Base-by-base conservation (phyloP, 2,797 vertebrate species). In the Sciurus carolinensis region DNA sequence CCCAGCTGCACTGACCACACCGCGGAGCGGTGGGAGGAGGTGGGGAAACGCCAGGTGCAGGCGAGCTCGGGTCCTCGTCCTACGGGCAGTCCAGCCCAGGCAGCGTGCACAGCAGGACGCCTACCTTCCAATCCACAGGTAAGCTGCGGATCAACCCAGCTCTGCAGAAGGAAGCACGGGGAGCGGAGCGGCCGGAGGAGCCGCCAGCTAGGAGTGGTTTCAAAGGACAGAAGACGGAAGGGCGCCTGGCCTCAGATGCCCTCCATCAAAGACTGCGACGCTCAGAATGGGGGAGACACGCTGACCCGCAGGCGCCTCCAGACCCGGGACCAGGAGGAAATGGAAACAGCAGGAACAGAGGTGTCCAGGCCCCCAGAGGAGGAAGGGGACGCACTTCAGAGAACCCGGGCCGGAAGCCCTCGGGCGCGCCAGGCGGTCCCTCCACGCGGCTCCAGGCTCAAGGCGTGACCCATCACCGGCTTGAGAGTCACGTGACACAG, bases 191-290 rank as follows among this genome's bases (percentile, higher is more conserved):
- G 57, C 73, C 6, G 26, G 50, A 9, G 90, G 69, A 54, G 13
- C 17, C 64, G 76, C 92, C 75, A 69, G 44, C 66, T 33, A 52
- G 86, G n/a, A 91, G 39, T 64, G 67, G 50, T 59, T 79, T 95
- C 87, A 82, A 97, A 95, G 69, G 87, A 54, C 50, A 73, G 67
- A 50, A 67, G 39, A 39, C 39, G 39, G 39, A 39, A 39, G 39
- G 39, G 39, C 39, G 39, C 39, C 39, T 5, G 3, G 39, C 39
- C 39, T 39, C 39, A 39, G 39, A 39, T 39, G 39, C 39, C 39
- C 39, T 39, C 39, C 39, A 39, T 39, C 39, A 39, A 39, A 39
- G 39, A 28, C 26, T 33, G 59, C 71, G 79, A 50, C 30, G 52
- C 86, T 50, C 83, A 73, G 91, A 39, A 13, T 8, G 8, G 3